Evolutionary conservation across 2,797 vertebrate genomes (phyloP).

Genomic region (Pseudopleuronectes americanus): DNA sequence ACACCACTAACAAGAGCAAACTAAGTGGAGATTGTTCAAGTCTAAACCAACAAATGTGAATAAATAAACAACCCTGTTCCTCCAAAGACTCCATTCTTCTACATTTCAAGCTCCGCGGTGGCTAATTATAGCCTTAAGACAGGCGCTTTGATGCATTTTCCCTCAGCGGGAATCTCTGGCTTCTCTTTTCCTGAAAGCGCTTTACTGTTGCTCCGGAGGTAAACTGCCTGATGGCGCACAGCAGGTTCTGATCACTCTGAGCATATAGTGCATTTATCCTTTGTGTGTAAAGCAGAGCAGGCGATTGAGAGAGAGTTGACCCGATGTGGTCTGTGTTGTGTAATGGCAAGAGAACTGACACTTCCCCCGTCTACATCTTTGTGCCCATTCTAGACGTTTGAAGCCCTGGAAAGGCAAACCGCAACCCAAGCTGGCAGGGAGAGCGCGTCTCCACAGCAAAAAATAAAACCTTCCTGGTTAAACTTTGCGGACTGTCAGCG

Average conservation of each 20-base stretch:
- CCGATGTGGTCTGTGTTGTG: slow-evolving; percentile 22
- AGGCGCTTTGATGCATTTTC: slow-evolving; percentile 82
- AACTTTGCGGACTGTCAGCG: slow-evolving; percentile 37
- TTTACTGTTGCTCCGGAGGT: slow-evolving; percentile 80
- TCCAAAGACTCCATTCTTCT: slow-evolving; percentile 73
- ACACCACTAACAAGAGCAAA: background rate
- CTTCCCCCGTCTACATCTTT: slow-evolving; percentile 12
- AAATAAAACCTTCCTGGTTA: slow-evolving; percentile 56
- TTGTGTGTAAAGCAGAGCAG: slow-evolving; percentile 19
- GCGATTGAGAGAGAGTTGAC: slow-evolving; percentile 30
- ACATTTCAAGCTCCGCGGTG: slow-evolving; percentile 77
- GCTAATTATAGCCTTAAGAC: slow-evolving; percentile 86
- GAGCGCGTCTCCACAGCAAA: slow-evolving; percentile 34
- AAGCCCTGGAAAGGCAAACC: slow-evolving; percentile 38
- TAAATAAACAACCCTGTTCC: slow-evolving; percentile 78
- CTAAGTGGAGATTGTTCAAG: slow-evolving; percentile 1
- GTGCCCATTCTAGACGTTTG: slow-evolving; percentile 39
- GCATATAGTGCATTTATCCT: slow-evolving; percentile 51
- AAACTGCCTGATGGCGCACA: slow-evolving; percentile 76
- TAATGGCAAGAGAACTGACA: slow-evolving; percentile 35
- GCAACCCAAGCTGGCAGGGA: slow-evolving; percentile 32
- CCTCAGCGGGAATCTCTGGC: slow-evolving; percentile 75
- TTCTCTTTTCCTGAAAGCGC: slow-evolving; percentile 82
- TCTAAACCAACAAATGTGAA: slow-evolving; percentile 73
- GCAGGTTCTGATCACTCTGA: slow-evolving; percentile 72